Conservation (phyloP, 2,113 vertebrate genomes). For the Malaclemys terrapin region DNA sequence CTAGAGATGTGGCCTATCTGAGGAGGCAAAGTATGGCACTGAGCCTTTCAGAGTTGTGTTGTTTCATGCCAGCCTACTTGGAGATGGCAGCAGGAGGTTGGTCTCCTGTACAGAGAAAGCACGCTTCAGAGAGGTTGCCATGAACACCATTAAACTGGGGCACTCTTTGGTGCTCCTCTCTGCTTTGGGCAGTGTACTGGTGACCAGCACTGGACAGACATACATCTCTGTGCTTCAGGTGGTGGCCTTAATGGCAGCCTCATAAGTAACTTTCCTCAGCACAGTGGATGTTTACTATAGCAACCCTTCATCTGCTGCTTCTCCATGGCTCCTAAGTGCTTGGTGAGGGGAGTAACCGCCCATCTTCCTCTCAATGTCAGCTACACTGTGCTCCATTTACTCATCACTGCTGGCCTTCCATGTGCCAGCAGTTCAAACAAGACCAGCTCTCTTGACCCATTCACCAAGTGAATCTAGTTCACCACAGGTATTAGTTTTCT, state of each 20-base stretch:
- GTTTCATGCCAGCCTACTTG: background rate
- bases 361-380: background rate
- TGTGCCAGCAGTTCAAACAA: background rate
- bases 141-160: background rate
- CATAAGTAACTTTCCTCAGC: background rate
- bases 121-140: background rate
- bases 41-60: background rate
- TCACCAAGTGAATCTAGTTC: background rate
- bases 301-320: background rate
- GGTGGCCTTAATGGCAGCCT: background rate
- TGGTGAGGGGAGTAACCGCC: background rate
- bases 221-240: rapidly evolving
- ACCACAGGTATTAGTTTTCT: rapidly evolving
- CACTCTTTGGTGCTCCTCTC: background rate
- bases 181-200: background rate
- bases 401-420: background rate
- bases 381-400: background rate
- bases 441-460: background rate
- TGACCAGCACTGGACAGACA: background rate
- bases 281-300: background rate
- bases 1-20: background rate
- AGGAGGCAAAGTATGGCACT: background rate
- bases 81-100: background rate
- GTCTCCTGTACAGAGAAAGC: background rate
- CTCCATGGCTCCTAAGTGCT: background rate